These are phyloP conservation scores for Notothenia coriiceps DNA, from an alignment of 2,113 vertebrate genomes.

Conservation along the genomic window DNA sequence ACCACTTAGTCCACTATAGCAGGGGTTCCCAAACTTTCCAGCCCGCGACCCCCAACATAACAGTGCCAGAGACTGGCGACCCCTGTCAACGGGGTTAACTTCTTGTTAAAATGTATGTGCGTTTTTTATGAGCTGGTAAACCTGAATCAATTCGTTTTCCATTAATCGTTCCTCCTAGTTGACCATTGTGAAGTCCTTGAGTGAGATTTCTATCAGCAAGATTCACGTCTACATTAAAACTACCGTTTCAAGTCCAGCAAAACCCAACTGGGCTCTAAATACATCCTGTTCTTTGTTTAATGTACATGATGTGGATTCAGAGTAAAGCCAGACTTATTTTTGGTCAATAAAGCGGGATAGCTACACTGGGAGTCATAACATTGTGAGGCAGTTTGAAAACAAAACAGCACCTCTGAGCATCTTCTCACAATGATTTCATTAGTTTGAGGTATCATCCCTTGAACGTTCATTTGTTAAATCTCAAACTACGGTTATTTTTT, in stretches of 20 bases:
- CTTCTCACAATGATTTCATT: constrained; percentile 15
- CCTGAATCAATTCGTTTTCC: neutral
- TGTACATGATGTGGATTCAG: neutral
- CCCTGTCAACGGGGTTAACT: too few species aligned
- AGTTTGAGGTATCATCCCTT: constrained; percentile 14
- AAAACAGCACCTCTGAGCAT: constrained; percentile 15
- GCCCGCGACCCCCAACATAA: too few species aligned
- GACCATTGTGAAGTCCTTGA: neutral
- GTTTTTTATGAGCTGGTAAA: neutral
- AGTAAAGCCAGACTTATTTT: neutral
- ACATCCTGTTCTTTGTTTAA: constrained; percentile 9
- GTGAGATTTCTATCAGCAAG: neutral
- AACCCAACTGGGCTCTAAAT: constrained; percentile 1
- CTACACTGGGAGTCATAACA: constrained; percentile 4
- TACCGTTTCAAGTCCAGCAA: neutral
- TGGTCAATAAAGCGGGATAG: neutral
- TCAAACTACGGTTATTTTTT: too few species aligned
- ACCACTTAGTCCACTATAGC: neutral
- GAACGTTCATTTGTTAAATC: too few species aligned
- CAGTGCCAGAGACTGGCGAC: too few species aligned
- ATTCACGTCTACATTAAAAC: constrained; percentile 2
- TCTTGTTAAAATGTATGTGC: neutral
- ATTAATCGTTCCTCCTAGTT: neutral
- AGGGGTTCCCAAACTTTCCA: too few species aligned
- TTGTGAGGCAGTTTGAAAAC: neutral